Conservation (phyloP, 2,888 invertebrate species). For the Spodoptera littoralis region DNA sequence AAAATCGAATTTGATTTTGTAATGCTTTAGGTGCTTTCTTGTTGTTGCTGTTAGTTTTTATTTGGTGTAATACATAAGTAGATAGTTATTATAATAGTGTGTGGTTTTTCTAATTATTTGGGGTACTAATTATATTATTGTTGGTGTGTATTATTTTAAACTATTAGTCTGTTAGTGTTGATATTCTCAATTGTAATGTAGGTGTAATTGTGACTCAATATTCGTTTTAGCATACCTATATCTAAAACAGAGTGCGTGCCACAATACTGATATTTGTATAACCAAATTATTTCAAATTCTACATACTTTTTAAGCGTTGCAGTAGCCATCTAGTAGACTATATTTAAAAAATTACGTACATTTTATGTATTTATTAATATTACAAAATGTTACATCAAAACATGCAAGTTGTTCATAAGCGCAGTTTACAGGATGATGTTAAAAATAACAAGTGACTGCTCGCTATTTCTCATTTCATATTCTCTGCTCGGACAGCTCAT, state of each 20-base stretch:
- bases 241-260: no score
- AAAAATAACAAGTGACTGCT: slow-evolving; percentile 40
- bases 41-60: slow-evolving; percentile 4
- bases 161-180: no score
- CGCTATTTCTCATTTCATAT: slow-evolving; percentile 42
- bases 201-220: no score
- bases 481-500: slow-evolving; percentile 30
- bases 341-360: no score
- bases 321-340: neutral
- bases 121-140: no score
- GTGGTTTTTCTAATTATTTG: no score
- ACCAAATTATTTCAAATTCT: no score
- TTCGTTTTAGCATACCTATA: no score
- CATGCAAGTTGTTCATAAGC: slow-evolving; percentile 14
- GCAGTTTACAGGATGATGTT: slow-evolving; percentile 31
- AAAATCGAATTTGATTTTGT: slow-evolving; percentile 48
- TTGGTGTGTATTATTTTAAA: no score
- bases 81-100: neutral
- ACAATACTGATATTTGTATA: no score
- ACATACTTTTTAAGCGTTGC: neutral
- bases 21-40: slow-evolving; percentile 29
- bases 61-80: neutral
- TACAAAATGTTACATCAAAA: neutral
- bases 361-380: no score
- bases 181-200: no score